Conservation (phyloP, 2,113 vertebrate genomes). For the Bufo gargarizans region DNA sequence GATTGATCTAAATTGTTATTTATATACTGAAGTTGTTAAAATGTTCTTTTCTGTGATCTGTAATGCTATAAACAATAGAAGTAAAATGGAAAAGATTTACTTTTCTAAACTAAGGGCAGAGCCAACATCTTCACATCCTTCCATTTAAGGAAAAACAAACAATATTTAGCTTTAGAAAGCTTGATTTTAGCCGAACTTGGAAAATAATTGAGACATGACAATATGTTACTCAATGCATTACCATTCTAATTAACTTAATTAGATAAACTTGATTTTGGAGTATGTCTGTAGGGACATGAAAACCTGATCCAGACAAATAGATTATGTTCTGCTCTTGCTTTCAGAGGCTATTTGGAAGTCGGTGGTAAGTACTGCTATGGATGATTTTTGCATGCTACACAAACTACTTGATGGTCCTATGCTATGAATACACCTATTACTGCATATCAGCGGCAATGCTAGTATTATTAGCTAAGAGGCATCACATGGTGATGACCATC, state of each 20-base stretch:
- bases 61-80: constrained; percentile 32
- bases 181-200: constrained; percentile 26
- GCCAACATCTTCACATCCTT: constrained; percentile 32
- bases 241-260: not conserved
- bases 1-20: not conserved
- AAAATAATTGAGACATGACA: not conserved
- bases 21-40: not conserved
- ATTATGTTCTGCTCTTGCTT: not conserved
- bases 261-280: not conserved
- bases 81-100: constrained; percentile 25
- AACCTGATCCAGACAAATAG: not conserved
- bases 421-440: not conserved
- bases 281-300: not conserved
- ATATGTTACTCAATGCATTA: constrained; percentile 2
- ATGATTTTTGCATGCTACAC: not conserved
- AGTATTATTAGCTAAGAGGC: no score
- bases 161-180: constrained; percentile 27
- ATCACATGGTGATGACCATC: no score
- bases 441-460: no score
- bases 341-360: not conserved
- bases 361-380: no score
- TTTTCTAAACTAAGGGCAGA: constrained; percentile 51
- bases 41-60: constrained; percentile 12
- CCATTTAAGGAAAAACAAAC: constrained; percentile 57
- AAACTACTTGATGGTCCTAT: not conserved